A percentile compares a stretch with the other conserved stretches of the same genome.
Conservation (phyloP, 2,888 invertebrate genomes). For the Linnaemya vulpina region DNA sequence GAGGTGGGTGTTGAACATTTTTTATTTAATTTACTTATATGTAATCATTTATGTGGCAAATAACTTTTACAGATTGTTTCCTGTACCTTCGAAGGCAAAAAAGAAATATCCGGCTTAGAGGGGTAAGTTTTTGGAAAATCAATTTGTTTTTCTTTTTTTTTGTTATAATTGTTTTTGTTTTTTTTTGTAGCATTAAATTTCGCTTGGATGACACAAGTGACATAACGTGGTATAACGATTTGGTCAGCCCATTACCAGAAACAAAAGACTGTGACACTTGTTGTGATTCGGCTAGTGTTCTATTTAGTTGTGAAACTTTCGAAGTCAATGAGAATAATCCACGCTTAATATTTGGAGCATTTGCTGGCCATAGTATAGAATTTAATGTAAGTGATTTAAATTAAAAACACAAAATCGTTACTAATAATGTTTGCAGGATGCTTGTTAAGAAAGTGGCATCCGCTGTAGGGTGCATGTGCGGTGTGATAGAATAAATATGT, state of each 20-base stretch:
- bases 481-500: no score
- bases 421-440: background rate
- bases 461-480: no score
- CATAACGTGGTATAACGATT: conserved; percentile 86
- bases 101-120: conserved; percentile 80
- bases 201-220: conserved; percentile 86
- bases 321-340: conserved; percentile 83
- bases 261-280: conserved; percentile 79
- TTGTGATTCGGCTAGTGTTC: conserved; percentile 83
- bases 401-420: no score
- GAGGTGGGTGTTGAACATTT: conserved; percentile 81
- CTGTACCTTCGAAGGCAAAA: conserved; percentile 80
- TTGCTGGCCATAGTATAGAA: conserved; percentile 87
- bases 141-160: conserved; percentile 19
- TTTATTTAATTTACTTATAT: background rate
- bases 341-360: conserved; percentile 85
- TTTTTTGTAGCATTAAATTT: conserved; percentile 81
- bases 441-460: no score
- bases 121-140: conserved; percentile 75
- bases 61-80: conserved; percentile 76
- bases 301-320: conserved; percentile 88
- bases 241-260: conserved; percentile 82
- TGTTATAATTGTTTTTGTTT: background rate
- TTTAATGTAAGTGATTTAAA: conserved; percentile 83
- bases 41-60: conserved; percentile 17